Evolutionary conservation across 2,888 invertebrate genomes (phyloP), one percentile per base, ranked within the genome.

Genomic region (Calephelis perditalis): DNA sequence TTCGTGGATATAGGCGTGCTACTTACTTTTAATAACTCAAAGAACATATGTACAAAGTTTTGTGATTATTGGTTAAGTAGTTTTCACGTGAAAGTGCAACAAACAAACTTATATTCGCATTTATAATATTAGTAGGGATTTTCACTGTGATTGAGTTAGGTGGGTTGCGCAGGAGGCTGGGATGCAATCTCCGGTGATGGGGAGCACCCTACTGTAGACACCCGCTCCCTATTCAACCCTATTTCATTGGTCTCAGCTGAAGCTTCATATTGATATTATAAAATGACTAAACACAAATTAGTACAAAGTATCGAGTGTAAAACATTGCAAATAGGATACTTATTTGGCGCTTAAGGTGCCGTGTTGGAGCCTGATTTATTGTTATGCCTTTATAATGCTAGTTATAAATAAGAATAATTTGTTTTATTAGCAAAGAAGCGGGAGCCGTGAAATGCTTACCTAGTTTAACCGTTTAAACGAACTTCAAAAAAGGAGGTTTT

Each of bases 81-180:
- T 26, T 26, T 26, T 26, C 26, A 26, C 26, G 26, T 26, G 26
- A 26, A 26, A 26, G 26, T 26, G 26, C 5, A 40, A 40, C 40
- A 5, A 40, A 40, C 40, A 40, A 40, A 40, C 40, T 40, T 6
- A 40, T 2, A 7, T 40, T 40, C 8, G 5, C 8, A 40, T 40
- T 7, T 8, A 40, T 40, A 40, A 26, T 26, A 26, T 26, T 3
- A 26, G 26, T 26, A 3, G 26, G 26, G 6, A 40, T 87, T 86
- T 87, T 84, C 78, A 81, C 78, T 79, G 79, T 84, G 82, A 89
- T 89, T 87, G 84, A 86, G 87, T 89, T 88, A 86, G 83, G 70
- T 75, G 77, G 77, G 73, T 80, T 81, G 84, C 81, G 84, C 82
- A 81, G 81, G 86, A 85, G 86, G 84, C 81, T 79, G 81, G 79